A percentile compares a stretch with the other conserved stretches of the same genome.
Evolutionary conservation across 2,797 vertebrate species (phyloP).

Genomic region (Pyrocephalus nanus): DNA sequence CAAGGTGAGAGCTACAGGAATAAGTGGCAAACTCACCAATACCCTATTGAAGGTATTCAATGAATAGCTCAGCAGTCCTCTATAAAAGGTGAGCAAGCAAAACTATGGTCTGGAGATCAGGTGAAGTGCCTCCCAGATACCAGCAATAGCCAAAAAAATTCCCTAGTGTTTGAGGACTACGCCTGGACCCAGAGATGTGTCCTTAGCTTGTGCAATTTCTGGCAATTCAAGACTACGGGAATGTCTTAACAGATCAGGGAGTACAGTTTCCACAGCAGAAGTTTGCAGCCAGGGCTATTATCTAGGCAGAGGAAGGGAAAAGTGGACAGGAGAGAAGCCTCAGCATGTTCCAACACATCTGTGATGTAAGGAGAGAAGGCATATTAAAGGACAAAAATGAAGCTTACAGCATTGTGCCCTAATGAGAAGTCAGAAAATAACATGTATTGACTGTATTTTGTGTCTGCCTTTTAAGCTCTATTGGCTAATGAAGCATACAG

Average conservation of each 20-base stretch:
- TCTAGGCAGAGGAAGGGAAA: neutral
- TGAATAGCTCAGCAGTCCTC: neutral
- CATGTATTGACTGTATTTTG: neutral
- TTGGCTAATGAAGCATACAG: neutral
- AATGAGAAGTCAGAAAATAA: neutral
- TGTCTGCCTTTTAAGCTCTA: neutral
- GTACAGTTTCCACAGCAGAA: neutral
- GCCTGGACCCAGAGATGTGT: neutral
- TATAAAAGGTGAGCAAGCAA: rapidly evolving
- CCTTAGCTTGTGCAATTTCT: neutral
- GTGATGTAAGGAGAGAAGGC: neutral
- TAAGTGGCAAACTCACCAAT: neutral
- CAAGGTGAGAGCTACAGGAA: neutral
- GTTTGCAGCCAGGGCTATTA: neutral
- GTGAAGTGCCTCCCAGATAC: neutral
- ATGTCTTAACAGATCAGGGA: neutral
- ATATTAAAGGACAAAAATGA: neutral
- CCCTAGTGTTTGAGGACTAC: neutral
- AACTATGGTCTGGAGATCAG: neutral
- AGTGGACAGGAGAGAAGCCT: neutral
- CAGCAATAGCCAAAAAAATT: neutral
- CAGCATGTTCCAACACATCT: neutral
- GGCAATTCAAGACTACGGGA: neutral
- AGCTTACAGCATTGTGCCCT: neutral
- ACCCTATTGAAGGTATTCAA: neutral